phyloP scores from a whole-genome alignment of 2,888 invertebrate genomes.

The Drosophila fungiperda region DNA sequence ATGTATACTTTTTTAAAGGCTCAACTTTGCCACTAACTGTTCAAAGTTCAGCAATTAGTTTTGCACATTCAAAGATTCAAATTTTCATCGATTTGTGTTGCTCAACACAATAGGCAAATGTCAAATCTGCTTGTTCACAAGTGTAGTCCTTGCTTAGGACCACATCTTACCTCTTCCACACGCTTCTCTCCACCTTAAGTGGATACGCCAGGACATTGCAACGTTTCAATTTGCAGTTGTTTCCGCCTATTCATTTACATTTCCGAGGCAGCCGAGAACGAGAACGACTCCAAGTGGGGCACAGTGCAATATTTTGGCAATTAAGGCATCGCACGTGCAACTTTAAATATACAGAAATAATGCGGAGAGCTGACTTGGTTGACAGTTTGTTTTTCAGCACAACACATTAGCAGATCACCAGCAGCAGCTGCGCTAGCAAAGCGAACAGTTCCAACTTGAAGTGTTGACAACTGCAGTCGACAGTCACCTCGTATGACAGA shows the following conservation, averaged over 20 bases:
- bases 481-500: conserved; percentile 37
- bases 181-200: neutral
- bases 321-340: conserved; percentile 40
- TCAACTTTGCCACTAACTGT: conserved; percentile 18
- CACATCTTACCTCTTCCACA: conserved; percentile 9
- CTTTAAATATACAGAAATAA: conserved; percentile 21
- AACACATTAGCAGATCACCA: conserved; percentile 43
- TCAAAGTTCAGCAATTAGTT: conserved; percentile 23
- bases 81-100: conserved; percentile 8
- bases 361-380: conserved; percentile 6
- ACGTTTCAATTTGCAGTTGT: conserved; percentile 40
- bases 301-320: conserved; percentile 33
- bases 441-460: conserved; percentile 21
- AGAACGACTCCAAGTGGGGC: conserved; percentile 4
- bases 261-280: conserved; percentile 34
- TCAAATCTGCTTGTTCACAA: conserved; percentile 71
- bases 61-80: conserved; percentile 16
- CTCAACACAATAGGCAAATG: conserved; percentile 24
- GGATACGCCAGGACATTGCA: conserved; percentile 58
- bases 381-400: conserved; percentile 40
- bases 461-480: conserved; percentile 38
- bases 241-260: conserved; percentile 72
- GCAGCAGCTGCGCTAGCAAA: neutral
- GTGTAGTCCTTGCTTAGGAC: conserved; percentile 49
- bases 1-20: conserved; percentile 31